phyloP scores from a whole-genome alignment of 2,113 vertebrate genomes.

The Guaruba guarouba region DNA sequence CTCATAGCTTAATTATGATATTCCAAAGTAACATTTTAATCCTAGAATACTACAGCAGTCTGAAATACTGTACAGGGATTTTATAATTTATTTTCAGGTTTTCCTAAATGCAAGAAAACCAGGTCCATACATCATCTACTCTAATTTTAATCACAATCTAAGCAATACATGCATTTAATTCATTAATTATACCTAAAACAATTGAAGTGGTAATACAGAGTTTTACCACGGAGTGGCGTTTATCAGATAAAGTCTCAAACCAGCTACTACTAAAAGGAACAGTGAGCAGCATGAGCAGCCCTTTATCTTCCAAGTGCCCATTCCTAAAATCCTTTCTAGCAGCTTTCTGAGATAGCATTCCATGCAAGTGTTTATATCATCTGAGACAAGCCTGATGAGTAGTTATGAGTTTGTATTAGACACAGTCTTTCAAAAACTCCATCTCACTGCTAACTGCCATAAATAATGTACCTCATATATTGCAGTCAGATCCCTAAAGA shows the following conservation, averaged over 20 bases:
- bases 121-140: background rate
- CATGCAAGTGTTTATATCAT: background rate
- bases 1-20: background rate
- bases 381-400: background rate
- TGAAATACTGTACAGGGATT: background rate
- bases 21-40: background rate
- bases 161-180: background rate
- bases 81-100: background rate
- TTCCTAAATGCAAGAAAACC: too few species aligned
- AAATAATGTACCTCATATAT: constrained; percentile 89
- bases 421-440: background rate
- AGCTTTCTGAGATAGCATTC: background rate
- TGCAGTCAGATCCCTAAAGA: constrained; percentile 95
- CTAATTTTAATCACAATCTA: background rate
- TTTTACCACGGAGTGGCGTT: constrained; percentile 49
- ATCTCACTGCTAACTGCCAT: background rate
- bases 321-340: constrained; percentile 35
- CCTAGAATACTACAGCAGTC: background rate
- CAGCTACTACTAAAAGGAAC: background rate
- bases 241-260: background rate
- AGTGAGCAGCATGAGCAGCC: background rate
- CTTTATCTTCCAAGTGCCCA: constrained; percentile 16
- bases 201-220: background rate
- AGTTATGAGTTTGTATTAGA: background rate
- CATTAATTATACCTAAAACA: background rate